A percentile compares a stretch with the other conserved stretches of the same genome.
phyloP scores from a whole-genome alignment of 2,113 vertebrate genomes.

The Callipepla squamata region DNA sequence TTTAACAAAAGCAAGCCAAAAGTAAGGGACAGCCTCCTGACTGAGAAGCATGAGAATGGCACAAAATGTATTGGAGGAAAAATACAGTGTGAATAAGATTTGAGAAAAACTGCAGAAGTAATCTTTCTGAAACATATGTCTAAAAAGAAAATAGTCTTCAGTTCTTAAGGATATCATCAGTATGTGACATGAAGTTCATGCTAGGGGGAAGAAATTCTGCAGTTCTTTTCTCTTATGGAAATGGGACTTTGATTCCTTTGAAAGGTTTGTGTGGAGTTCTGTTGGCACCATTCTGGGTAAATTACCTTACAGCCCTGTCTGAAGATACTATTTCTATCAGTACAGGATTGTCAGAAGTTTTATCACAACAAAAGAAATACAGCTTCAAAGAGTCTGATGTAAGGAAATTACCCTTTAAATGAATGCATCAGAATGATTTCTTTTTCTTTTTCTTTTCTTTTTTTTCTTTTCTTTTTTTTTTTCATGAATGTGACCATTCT shows the following conservation, averaged over 20 bases:
- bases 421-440: not conserved
- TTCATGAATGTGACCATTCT: not conserved
- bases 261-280: not conserved
- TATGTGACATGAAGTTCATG: not conserved
- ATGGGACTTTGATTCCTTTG: not conserved
- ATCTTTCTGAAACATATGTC: not conserved
- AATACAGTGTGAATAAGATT: not conserved
- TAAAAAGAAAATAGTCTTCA: not conserved
- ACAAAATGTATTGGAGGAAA: not conserved
- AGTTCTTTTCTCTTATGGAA: not conserved
- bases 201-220: not conserved
- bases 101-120: not conserved
- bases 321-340: not conserved
- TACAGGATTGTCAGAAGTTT: not conserved
- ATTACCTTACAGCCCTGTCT: not conserved
- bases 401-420: slow-evolving; percentile 1
- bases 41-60: not conserved
- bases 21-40: not conserved
- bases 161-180: not conserved
- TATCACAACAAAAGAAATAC: not conserved
- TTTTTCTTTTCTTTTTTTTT: not conserved
- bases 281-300: not conserved
- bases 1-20: not conserved
- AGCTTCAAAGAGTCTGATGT: not conserved
- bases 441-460: too few relatives aligned